phyloP scores from a whole-genome alignment of 2,797 vertebrate genomes.

The Crenuchus spilurus region DNA sequence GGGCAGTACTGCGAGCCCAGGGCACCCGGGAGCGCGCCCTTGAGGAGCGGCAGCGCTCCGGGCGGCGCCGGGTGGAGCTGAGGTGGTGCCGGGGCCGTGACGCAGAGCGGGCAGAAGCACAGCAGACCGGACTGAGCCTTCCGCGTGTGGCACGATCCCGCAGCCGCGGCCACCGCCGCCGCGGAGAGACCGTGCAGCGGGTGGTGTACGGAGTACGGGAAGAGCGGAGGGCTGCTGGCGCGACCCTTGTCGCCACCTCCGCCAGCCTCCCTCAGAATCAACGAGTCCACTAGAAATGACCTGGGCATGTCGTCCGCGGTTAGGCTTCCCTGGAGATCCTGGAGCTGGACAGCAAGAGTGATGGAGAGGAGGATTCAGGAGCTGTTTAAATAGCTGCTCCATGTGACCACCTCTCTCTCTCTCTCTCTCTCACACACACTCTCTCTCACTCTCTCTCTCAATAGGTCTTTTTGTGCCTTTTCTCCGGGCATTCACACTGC shows the following conservation, averaged over 20 bases:
- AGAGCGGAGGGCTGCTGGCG: conserved; percentile 86
- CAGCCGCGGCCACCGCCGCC: too few species aligned
- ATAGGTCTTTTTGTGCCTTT: conserved; percentile 97
- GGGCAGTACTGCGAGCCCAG: conserved; percentile 95
- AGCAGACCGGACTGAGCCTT: conserved; percentile 86
- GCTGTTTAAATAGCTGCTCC: conserved; percentile 91
- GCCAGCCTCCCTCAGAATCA: conserved; percentile 91
- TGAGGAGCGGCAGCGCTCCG: conserved; percentile 87
- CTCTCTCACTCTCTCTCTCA: conserved; percentile 93
- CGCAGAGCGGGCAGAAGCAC: conserved; percentile 95
- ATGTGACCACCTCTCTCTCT: conserved; percentile 94
- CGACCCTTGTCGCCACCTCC: conserved; percentile 78
- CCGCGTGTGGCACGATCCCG: conserved; percentile 91
- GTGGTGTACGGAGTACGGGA: conserved; percentile 91
- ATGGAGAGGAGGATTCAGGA: conserved; percentile 88
- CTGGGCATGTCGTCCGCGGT: conserved; percentile 87
- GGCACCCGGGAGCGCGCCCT: conserved; percentile 89
- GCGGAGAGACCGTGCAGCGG: conserved; percentile 86
- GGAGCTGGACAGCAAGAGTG: too few species aligned
- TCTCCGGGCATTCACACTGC: conserved; percentile 98
- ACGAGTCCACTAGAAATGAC: conserved; percentile 97
- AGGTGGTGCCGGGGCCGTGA: conserved; percentile 90
- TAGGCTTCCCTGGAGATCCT: too few species aligned
- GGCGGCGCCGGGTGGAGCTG: conserved; percentile 92
- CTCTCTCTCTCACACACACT: conserved; percentile 92